These are phyloP conservation scores for Xestia ashworthii DNA, from an alignment of 2,888 invertebrate species.

Conservation along the genomic window DNA sequence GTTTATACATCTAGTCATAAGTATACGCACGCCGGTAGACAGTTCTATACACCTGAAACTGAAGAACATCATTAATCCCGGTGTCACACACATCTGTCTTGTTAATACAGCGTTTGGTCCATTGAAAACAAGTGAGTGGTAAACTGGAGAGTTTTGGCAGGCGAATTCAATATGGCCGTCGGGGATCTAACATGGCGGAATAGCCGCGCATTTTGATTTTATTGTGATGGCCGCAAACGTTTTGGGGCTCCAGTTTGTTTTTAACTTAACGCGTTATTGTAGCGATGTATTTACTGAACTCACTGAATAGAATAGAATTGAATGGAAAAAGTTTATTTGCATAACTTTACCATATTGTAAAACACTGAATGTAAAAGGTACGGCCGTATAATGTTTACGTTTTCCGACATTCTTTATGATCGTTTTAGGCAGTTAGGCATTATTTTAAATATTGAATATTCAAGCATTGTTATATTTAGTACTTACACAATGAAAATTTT, in stretches of 20 bases:
- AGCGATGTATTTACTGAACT: neutral
- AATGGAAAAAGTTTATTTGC: neutral
- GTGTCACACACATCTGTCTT: neutral
- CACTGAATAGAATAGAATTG: neutral
- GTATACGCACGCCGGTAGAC: neutral
- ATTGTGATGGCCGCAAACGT: neutral
- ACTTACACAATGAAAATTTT: neutral
- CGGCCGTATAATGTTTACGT: neutral
- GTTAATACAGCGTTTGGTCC: neutral
- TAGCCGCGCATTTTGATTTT: constrained; percentile 6
- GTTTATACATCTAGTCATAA: too few relatives aligned
- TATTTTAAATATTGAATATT: neutral
- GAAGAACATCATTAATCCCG: neutral
- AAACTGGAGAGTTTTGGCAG: constrained; percentile 17
- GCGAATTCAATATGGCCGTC: constrained; percentile 27
- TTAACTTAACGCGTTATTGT: constrained; percentile 8
- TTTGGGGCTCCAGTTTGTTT: neutral
- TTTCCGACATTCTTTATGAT: neutral
- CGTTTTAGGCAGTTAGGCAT: neutral
- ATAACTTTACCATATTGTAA: neutral
- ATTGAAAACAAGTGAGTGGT: constrained; percentile 22
- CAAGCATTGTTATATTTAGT: neutral
- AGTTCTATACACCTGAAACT: neutral
- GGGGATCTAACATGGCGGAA: neutral
- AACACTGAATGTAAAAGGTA: neutral